Percentiles rank a stretch among this genome's conserved stretches.
These are phyloP conservation scores for Ametastegia equiseti DNA, from an alignment of 2,888 invertebrate species.

Conservation along the genomic window DNA sequence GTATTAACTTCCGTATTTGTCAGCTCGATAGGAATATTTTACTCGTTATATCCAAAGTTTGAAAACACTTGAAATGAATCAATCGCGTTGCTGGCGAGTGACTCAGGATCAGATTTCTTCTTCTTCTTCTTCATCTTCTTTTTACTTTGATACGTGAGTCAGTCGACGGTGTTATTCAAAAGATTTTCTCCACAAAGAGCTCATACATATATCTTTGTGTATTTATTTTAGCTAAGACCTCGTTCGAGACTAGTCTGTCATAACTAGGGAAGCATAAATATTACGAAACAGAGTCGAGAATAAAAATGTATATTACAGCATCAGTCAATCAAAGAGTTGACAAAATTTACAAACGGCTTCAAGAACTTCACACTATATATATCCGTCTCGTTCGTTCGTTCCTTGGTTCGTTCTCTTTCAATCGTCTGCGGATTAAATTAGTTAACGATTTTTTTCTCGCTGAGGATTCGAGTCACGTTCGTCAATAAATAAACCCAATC, in stretches of 20 bases:
- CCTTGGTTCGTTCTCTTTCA: too few species aligned
- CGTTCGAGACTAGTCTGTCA: not conserved
- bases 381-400: not conserved
- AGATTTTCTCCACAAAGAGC: not conserved
- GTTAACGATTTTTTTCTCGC: too few species aligned
- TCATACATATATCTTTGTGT: not conserved
- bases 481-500: not conserved
- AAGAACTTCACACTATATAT: not conserved
- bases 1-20: slow-evolving; percentile 6
- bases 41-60: not conserved
- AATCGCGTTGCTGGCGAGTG: not conserved
- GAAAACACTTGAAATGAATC: not conserved
- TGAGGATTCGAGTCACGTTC: not conserved
- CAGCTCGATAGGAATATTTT: not conserved
- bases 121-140: not conserved
- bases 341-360: not conserved
- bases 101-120: not conserved
- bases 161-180: not conserved
- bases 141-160: not conserved
- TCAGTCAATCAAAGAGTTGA: not conserved
- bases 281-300: not conserved
- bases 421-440: too few species aligned
- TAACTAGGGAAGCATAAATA: not conserved
- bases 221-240: not conserved
- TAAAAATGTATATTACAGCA: not conserved